phyloP scores from a whole-genome alignment of 1,140 invertebrate genomes.

The Rhyzopertha dominica region DNA sequence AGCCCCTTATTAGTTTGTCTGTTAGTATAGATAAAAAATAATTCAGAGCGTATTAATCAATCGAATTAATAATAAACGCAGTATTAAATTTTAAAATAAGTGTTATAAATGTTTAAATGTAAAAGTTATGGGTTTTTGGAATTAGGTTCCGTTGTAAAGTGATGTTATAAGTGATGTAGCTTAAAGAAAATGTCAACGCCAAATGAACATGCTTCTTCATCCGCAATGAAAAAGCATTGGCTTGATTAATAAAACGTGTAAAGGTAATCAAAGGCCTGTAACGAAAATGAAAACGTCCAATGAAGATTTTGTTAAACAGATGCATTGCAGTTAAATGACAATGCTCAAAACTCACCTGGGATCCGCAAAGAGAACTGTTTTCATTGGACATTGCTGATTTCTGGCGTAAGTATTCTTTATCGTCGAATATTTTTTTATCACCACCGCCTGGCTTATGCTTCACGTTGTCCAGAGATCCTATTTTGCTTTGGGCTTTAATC shows the following conservation, averaged over 20 bases:
- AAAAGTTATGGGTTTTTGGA: too few relatives aligned
- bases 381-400: constrained; percentile 59
- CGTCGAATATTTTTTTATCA: constrained; percentile 89
- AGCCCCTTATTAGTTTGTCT: neutral
- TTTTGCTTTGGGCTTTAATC: constrained; percentile 78
- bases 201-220: constrained; percentile 1
- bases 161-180: neutral
- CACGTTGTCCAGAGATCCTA: constrained; percentile 90
- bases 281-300: constrained; percentile 27
- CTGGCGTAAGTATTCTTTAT: constrained; percentile 89
- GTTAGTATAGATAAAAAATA: neutral
- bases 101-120: constrained; percentile 10
- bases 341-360: constrained; percentile 54
- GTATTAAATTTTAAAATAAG: constrained; percentile 1
- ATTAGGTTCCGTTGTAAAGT: too few relatives aligned
- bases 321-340: constrained; percentile 3
- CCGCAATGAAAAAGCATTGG: constrained; percentile 5
- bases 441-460: constrained; percentile 92
- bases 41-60: neutral
- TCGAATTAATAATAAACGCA: constrained; percentile 5
- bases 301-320: constrained; percentile 5
- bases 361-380: constrained; percentile 57
- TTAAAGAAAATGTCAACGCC: neutral
- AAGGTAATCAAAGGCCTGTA: constrained; percentile 52
- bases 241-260: constrained; percentile 51